Evolutionary conservation across 2,113 vertebrate genomes (phyloP), one percentile per base, ranked within the genome.

Genomic region (Tamias sibiricus): DNA sequence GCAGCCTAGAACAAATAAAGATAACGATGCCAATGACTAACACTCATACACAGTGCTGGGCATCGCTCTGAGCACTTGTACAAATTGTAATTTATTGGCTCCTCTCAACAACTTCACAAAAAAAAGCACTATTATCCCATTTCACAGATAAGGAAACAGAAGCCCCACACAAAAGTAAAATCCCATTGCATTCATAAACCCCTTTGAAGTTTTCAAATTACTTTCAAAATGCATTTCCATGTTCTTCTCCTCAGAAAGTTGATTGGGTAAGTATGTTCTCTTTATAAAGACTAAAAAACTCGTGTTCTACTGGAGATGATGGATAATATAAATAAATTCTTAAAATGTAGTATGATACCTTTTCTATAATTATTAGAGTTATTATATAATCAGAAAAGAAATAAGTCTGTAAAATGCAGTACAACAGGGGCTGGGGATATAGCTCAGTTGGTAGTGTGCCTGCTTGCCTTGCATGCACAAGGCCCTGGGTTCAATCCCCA

Each of bases 311-410:
- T 85, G 30, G 17, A 11, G 42, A 11, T 3, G 88, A 30, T 59
- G 28, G 26, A 44, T 85, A 92, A 49, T 49, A 66, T 87, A 71
- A 83, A 59, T 82, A 86, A 88, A 35, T 90, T 54, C 79, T 90
- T 94, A 91, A 87, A 92, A 47, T 80, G 37, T 12, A 95, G 6
- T 40, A 54, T 59, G 42, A 76, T 88, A 35, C 79, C 16, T 89
- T 62, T 82, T 76, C 30, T 77, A 22, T 4, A 85, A 40, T 88
- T 88, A 76, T n/a, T 88, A 26, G 26, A 77, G 24, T 91, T 81
- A n/a, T 68, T 93, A 47, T 62, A 20, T 69, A 74, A 92, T 71
- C 20, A 49, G 37, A 96, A 90, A 84, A 92, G 28, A 90, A 89
- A 28, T 87, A 37, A 87, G 54, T 17, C 44, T 84, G 62, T 74